Evolutionary conservation across 37 sponge, comb jelly and placozoan genomes (phyloP), one percentile per base, ranked within the genome.

Genomic region (Halichondria panicea): DNA sequence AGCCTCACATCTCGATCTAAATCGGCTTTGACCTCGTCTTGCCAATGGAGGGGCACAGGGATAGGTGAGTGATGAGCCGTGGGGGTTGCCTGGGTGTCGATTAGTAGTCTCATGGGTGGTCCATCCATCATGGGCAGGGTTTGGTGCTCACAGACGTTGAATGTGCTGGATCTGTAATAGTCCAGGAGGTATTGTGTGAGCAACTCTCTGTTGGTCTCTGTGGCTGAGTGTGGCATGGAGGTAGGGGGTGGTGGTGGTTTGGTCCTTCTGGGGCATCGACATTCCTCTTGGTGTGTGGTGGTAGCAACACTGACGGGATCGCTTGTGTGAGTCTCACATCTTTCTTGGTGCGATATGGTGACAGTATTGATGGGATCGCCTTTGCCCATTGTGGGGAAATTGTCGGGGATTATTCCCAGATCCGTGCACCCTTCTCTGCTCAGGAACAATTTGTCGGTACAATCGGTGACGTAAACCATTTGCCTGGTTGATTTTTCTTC

Each of bases 171-270:
- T 36, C 41, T 19, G 35, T 65, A 65, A 40, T 65, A 65, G 21
- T 65, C 66, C 38, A 65, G 66, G 66, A 65, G 66, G 41, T 65
- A 37, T 65, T 65, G 66, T 40, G 30, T n/a, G n/a, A n/a, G n/a
- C n/a, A n/a, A n/a, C n/a, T n/a, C 66, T 40, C 66, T 65, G 39
- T 65, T 65, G 66, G 66, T 19, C 15, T 65, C 66, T 39, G 66
- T 65, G 8, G 66, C 66, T 65, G 66, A 21, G 41, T 21, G 35
- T 13, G 66, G 66, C 30, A 65, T 8, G 38, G 66, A 65, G 41
- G 66, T 65, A 19, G 70, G 52, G 46, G 44, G 19, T 22, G 70
- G 70, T 45, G 70, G 70, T 65, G 66, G 66, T 32, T 65, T 65
- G 15, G 62, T 60, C 62, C 62, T 11, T 24, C 30, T 11, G 9